phyloP scores from a whole-genome alignment of 2,113 vertebrate species.

The Tympanuchus pallidicinctus region DNA sequence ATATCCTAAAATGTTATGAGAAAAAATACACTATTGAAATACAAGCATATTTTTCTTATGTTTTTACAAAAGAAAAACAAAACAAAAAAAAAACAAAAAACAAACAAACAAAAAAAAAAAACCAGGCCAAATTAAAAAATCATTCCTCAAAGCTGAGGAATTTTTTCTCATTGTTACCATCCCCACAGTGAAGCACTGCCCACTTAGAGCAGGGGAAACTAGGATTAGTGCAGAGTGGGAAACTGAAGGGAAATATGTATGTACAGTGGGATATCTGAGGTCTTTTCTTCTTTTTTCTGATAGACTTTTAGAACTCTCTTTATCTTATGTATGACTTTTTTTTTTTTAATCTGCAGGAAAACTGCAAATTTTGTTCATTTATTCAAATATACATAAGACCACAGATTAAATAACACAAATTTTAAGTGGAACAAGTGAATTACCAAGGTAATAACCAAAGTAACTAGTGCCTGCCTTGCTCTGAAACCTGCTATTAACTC shows the following conservation, averaged over 20 bases:
- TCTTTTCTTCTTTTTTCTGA: not conserved
- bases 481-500: not conserved
- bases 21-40: too few species aligned
- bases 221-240: not conserved
- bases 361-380: not conserved
- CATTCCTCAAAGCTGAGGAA: not conserved
- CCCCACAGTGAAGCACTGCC: not conserved
- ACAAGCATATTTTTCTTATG: too few species aligned
- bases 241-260: not conserved
- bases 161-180: not conserved
- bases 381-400: not conserved
- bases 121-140: conserved; percentile 19
- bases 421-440: not conserved
- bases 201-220: not conserved
- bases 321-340: not conserved
- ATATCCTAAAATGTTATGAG: conserved; percentile 71
- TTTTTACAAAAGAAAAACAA: not conserved
- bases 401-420: not conserved
- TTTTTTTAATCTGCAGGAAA: not conserved
- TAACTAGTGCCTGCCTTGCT: not conserved
- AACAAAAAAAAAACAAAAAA: not conserved
- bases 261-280: not conserved
- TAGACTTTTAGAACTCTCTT: not conserved
- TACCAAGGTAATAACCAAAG: not conserved
- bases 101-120: not conserved